Base-by-base conservation (phyloP, 2,888 invertebrate species). In the Caenorhabditis becei region DNA sequence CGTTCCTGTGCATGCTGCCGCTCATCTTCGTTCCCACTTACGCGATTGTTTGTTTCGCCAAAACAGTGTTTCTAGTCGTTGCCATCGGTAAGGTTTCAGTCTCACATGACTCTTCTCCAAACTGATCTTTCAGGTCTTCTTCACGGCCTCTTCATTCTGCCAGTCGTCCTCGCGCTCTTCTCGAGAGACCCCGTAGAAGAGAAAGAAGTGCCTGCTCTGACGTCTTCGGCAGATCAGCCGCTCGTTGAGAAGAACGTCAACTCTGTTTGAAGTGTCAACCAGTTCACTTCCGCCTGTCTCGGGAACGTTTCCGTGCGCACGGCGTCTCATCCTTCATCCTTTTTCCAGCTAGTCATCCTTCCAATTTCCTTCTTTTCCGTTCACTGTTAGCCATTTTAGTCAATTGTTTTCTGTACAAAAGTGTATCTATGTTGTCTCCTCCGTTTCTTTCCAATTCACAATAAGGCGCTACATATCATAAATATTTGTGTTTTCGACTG, bases 41-140 rank as follows among this genome's bases (percentile, higher is more conserved):
- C 83, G 88, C 90, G 11, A 90, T 90, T 41, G 89, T 91, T 8
- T 88, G 89, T 28, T 91, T 90, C 56, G 90, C 90, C 24, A 90
- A 90, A 49, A 86, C 86, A 0, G 77, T 86, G 7, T 86, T 86
- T 56, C 71, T 86, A 24, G 83, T 84, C 11, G 86, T 86, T 35
- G 82, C 77, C 18, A 80, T 85, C 37, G 86, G 86, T 86, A 41
- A 69, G 79, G 32, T 32, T 32, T 32, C 32, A 32, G 32, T 32
- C 10, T 10, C 32, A 7, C 32, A 10, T 32, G 32, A 32, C 32
- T 59, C 26, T 51, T 20, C 26, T n/a, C 7, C n/a, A 24, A 11
- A 49, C 18, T 5, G 51, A 35, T 61, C 14, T 32, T 77, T 71
- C 62, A 80, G 87, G 87, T 77, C 82, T 87, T 37, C 75, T 86